Percentiles rank a stretch among this genome's conserved stretches.
These are phyloP conservation scores for Danaus chrysippus DNA, from an alignment of 2,888 invertebrate genomes.

Conservation along the genomic window DNA sequence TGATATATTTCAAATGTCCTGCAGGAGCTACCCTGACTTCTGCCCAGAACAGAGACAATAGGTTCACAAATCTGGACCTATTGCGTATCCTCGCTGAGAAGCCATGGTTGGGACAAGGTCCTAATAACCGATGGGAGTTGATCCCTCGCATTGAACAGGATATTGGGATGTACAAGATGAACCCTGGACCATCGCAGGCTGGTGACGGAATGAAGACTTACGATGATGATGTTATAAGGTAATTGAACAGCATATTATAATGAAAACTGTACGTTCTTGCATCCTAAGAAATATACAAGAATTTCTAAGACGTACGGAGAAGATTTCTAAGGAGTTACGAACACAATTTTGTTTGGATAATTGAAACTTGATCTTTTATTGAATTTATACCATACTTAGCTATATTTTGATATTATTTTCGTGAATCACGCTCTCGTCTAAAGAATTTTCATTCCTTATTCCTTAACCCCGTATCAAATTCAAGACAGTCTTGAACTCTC, in stretches of 20 bases:
- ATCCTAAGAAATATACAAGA: too few relatives aligned
- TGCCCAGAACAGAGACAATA: slow-evolving; percentile 48
- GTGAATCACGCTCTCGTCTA: too few relatives aligned
- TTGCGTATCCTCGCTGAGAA: slow-evolving; percentile 53
- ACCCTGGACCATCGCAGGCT: slow-evolving; percentile 18
- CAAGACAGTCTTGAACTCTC: neutral
- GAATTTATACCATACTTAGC: too few relatives aligned
- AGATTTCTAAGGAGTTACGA: too few relatives aligned
- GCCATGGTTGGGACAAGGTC: slow-evolving; percentile 42
- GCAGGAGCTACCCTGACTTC: slow-evolving; percentile 45
- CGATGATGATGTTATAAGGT: slow-evolving; percentile 52
- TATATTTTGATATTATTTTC: too few relatives aligned
- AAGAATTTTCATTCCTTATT: neutral
- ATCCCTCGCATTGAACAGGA: slow-evolving; percentile 31
- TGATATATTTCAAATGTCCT: neutral
- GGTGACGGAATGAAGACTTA: slow-evolving; percentile 37
- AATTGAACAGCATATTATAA: slow-evolving; percentile 9
- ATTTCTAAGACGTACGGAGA: too few relatives aligned
- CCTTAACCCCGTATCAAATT: neutral
- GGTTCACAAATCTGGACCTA: slow-evolving; percentile 51
- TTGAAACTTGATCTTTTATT: too few relatives aligned
- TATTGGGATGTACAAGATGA: slow-evolving; percentile 23
- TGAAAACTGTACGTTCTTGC: too few relatives aligned
- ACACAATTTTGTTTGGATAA: too few relatives aligned
- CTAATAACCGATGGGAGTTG: slow-evolving; percentile 39